Conservation (phyloP, 2,797 vertebrate genomes). For the Sebastiscus albofasciatus region DNA sequence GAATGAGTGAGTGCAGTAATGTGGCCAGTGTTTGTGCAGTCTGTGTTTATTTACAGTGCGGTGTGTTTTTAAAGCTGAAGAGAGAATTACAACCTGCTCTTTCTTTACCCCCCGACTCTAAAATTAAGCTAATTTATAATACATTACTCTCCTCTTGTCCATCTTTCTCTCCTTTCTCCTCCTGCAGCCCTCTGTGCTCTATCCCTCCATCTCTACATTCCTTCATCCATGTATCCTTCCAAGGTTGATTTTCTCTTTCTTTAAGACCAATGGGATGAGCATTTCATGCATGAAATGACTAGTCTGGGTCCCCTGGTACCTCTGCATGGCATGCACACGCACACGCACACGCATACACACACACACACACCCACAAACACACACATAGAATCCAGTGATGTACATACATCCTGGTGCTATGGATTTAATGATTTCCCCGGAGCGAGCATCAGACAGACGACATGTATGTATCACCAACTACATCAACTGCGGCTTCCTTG, state of each 20-base stretch:
- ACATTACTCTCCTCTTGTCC: slow-evolving; percentile 29
- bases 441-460: slow-evolving; percentile 58
- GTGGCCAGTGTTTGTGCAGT: not conserved
- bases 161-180: not conserved
- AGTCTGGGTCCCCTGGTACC: slow-evolving; percentile 43
- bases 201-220: slow-evolving; percentile 36
- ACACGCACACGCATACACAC: not conserved
- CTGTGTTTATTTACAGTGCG: slow-evolving; percentile 21
- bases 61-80: slow-evolving; percentile 28
- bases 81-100: slow-evolving; percentile 31
- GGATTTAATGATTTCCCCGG: slow-evolving; percentile 79
- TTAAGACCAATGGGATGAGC: slow-evolving; percentile 65
- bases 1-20: slow-evolving; percentile 40
- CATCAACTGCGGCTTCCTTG: slow-evolving; percentile 64
- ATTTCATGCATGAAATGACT: slow-evolving; percentile 77
- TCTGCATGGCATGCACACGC: slow-evolving; percentile 9
- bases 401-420: slow-evolving; percentile 67
- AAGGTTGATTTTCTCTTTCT: slow-evolving; percentile 66
- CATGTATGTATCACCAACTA: slow-evolving; percentile 69
- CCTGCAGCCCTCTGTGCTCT: not conserved
- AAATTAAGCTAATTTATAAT: slow-evolving; percentile 56
- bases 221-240: slow-evolving; percentile 39
- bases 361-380: not conserved
- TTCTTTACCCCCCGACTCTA: slow-evolving; percentile 17
- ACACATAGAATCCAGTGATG: slow-evolving; percentile 28